Evolutionary conservation across 2,113 vertebrate species (phyloP).

Genomic region (Dolichotis patagonum): DNA sequence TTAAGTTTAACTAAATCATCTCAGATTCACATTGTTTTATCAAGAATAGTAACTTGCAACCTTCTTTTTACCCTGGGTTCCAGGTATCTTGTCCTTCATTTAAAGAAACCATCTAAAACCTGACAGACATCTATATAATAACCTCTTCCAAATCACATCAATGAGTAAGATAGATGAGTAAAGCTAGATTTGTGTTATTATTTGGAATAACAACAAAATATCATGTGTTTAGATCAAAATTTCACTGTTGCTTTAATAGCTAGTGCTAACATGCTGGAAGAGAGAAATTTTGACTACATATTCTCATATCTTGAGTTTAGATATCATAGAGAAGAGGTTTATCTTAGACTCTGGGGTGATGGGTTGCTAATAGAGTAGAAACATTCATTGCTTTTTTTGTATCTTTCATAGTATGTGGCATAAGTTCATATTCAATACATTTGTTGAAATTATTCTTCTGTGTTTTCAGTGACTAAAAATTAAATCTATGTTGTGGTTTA

Average conservation of each 20-base stretch:
- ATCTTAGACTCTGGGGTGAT: not conserved
- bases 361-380: not conserved
- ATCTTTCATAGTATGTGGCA: not conserved
- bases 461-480: constrained; percentile 35
- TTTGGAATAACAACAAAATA: not conserved
- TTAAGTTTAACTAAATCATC: not conserved
- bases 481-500: not conserved
- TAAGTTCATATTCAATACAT: not conserved
- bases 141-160: not conserved
- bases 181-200: not conserved
- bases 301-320: not conserved
- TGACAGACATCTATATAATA: not conserved
- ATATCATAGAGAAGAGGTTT: not conserved
- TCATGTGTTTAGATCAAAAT: not conserved
- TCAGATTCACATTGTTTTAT: not conserved
- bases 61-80: not conserved
- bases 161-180: constrained; percentile 68
- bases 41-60: not conserved
- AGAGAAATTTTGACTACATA: not conserved
- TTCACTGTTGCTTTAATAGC: constrained; percentile 1
- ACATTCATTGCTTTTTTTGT: not conserved
- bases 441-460: not conserved
- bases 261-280: not conserved
- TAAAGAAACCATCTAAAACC: not conserved
- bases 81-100: not conserved